Percentiles rank a stretch among this genome's conserved stretches.
phyloP scores from a whole-genome alignment of 2,888 invertebrate genomes.

The Dolichopus griseipennis region DNA sequence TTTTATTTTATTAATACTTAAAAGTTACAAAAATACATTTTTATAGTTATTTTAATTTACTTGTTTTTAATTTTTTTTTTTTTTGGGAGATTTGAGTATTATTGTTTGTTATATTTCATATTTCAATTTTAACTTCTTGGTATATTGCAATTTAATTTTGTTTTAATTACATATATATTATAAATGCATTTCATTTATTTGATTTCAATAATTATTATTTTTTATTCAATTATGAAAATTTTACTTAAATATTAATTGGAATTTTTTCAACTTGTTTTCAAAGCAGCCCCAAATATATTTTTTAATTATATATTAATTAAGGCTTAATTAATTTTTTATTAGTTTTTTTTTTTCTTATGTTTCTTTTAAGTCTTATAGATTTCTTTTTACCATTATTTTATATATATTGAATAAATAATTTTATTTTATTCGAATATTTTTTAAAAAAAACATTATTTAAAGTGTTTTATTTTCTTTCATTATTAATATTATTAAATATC shows the following conservation, averaged over 20 bases:
- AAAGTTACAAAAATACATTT: neutral
- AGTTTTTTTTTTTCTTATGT: neutral
- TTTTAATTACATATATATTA: neutral
- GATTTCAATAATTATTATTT: too few species aligned
- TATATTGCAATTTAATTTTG: neutral
- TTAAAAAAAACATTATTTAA: too few species aligned
- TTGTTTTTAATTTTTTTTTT: neutral
- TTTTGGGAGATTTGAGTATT: slow-evolving; percentile 1
- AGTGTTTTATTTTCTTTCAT: too few species aligned
- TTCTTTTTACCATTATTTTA: neutral
- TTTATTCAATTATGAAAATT: too few species aligned
- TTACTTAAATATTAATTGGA: too few species aligned
- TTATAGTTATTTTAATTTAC: neutral
- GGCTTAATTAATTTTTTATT: too few species aligned
- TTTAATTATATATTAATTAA: too few species aligned
- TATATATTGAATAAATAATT: too few species aligned
- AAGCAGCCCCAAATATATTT: too few species aligned
- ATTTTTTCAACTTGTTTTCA: too few species aligned
- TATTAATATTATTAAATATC: neutral
- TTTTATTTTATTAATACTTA: neutral
- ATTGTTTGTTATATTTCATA: neutral
- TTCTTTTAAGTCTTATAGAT: neutral
- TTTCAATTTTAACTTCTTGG: neutral
- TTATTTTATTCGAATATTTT: too few species aligned
- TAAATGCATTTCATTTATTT: neutral